These are phyloP conservation scores for Lethrus apterus DNA, from an alignment of 1,140 invertebrate species.

Conservation along the genomic window DNA sequence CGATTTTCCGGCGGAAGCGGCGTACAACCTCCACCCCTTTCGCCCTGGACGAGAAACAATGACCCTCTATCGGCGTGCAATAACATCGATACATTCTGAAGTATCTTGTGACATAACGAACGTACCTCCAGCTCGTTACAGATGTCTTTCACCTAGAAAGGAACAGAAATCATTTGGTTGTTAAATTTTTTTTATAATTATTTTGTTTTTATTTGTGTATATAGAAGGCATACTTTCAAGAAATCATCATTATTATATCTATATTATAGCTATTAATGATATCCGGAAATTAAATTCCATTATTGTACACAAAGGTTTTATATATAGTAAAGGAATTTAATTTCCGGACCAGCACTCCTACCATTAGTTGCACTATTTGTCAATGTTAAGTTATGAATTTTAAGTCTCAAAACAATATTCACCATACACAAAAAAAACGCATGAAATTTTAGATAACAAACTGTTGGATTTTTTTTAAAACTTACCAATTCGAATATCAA, in stretches of 20 bases:
- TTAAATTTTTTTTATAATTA: background rate
- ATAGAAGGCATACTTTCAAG: too few species aligned
- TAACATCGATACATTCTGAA: constrained; percentile 89
- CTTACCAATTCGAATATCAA: constrained; percentile 90
- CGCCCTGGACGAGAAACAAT: constrained; percentile 84
- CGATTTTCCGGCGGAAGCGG: constrained; percentile 28
- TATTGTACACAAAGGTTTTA: too few species aligned
- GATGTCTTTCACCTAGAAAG: constrained; percentile 79
- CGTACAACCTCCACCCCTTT: constrained; percentile 42
- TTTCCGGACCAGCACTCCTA: too few species aligned
- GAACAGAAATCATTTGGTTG: constrained; percentile 25
- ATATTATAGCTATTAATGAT: too few species aligned
- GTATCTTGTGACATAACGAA: constrained; percentile 90
- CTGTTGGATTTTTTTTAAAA: background rate
- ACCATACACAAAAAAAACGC: too few species aligned
- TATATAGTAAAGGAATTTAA: too few species aligned
- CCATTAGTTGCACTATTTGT: too few species aligned
- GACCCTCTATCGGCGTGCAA: constrained; percentile 89
- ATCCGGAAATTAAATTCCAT: too few species aligned
- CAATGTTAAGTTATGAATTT: too few species aligned
- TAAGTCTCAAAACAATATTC: too few species aligned
- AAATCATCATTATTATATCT: too few species aligned
- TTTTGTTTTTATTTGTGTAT: too few species aligned
- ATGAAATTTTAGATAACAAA: background rate
- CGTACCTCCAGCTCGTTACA: constrained; percentile 92